These are phyloP conservation scores for Cantharis nigra DNA, from an alignment of 2,888 invertebrate genomes.

Conservation along the genomic window DNA sequence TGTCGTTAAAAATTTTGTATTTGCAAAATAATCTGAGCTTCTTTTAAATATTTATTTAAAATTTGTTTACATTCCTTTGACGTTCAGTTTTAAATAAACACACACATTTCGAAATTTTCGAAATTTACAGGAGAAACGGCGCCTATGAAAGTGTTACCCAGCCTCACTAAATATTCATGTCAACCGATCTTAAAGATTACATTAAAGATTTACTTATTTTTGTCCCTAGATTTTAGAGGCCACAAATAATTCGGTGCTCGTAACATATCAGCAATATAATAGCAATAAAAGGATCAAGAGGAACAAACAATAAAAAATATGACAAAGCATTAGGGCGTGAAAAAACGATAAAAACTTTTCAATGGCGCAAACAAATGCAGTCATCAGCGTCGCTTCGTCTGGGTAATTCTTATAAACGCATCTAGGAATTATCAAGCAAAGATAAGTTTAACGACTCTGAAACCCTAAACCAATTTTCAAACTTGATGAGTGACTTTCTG, in stretches of 20 bases:
- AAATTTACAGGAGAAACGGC: neutral
- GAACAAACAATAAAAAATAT: constrained; percentile 31
- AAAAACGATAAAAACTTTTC: constrained; percentile 31
- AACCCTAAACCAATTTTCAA: constrained; percentile 31
- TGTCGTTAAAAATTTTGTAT: neutral
- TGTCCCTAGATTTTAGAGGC: neutral
- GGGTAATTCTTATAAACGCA: constrained; percentile 29
- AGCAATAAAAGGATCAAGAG: constrained; percentile 26
- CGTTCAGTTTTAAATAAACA: neutral
- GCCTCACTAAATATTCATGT: constrained; percentile 1
- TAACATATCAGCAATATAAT: constrained; percentile 24
- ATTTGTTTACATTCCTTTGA: neutral
- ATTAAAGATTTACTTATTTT: constrained; percentile 1
- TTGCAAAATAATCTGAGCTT: neutral
- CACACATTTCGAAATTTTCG: neutral
- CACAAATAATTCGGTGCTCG: constrained; percentile 7
- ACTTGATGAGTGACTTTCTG: constrained; percentile 28
- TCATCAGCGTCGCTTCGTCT: constrained; percentile 29
- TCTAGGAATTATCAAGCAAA: constrained; percentile 24
- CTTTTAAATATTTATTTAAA: neutral
- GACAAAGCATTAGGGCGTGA: constrained; percentile 29
- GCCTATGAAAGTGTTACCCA: neutral
- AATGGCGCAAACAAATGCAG: constrained; percentile 31
- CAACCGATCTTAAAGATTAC: neutral
- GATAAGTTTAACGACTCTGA: constrained; percentile 30